Evolutionary conservation across 1,140 invertebrate species (phyloP), one percentile per base, ranked within the genome.

Genomic region (Drosophila bipectinata): DNA sequence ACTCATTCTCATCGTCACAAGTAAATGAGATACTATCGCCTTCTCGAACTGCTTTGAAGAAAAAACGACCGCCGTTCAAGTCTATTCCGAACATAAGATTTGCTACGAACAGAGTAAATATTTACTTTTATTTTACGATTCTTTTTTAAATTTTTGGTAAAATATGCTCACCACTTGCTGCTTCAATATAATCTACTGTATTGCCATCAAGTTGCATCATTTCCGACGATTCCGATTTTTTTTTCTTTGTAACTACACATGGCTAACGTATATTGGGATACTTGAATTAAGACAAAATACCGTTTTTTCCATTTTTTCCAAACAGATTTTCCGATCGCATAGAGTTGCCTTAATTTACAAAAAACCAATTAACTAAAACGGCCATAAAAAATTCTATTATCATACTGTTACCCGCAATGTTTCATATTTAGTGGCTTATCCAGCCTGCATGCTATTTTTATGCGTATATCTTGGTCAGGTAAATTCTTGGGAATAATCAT

Each of bases 301-400:
- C 99, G 94, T 90, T 97, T 97, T 93, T 99, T 99, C 98, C 98
- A 99, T 92, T 99, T 99, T 91, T 99, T 99, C 99, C 99, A 99
- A 0, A 99, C 98, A 62, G 96, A 97, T 94, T 99, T 99, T 24
- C 99, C 99, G 79, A 98, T 94, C 6, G 97, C 97, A 92, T 98
- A 99, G 21, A 99, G 93, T 92, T 98, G 96, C 10, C 97, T 98
- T 90, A 49, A 9, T 9, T 32, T 18, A 12, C 12, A 9, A 26
- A 2, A 14, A 30, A 24, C 10, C n/a, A 47, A 57, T 41, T 15
- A 30, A 21, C 21, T 21, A 21, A 21, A 12, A 49, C 39, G 12
- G 34, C 12, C 0, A 45, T 51, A 26, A 26, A 5, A 10, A n/a
- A 47, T 18, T 14, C 6, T 14, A n/a, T 34, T 14, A 14, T 18